Conservation (phyloP, 2,888 invertebrate species). For the Crocallis elinguaria region DNA sequence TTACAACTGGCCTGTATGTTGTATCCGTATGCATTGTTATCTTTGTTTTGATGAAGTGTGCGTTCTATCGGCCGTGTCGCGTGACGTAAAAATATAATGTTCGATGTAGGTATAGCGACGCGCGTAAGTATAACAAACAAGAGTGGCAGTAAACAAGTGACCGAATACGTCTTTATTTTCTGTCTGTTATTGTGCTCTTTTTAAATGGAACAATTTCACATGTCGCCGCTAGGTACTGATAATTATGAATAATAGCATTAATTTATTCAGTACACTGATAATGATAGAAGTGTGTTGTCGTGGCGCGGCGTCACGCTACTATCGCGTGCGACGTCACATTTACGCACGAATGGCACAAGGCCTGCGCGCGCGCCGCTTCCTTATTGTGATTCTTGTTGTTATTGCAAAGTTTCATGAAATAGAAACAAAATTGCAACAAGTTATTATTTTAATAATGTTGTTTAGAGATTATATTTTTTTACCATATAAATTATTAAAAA, state of each 20-base stretch:
- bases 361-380: constrained; percentile 63
- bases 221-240: constrained; percentile 1
- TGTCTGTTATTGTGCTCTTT: background rate
- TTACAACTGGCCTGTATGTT: constrained; percentile 16
- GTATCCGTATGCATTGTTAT: constrained; percentile 41
- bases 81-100: constrained; percentile 52
- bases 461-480: too few species aligned
- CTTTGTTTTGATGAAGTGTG: constrained; percentile 52
- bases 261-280: constrained; percentile 20
- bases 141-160: constrained; percentile 44
- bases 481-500: too few species aligned
- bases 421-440: too few species aligned
- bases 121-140: constrained; percentile 13
- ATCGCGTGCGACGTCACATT: constrained; percentile 71
- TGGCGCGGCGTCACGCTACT: constrained; percentile 59
- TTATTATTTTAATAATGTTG: too few species aligned
- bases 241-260: constrained; percentile 5
- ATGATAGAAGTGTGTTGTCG: constrained; percentile 30
- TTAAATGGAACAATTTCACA: background rate
- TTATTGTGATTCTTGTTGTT: constrained; percentile 49
- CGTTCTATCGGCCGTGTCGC: constrained; percentile 34
- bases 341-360: constrained; percentile 58
- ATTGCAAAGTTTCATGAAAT: too few species aligned
- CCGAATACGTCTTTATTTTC: background rate
- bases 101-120: constrained; percentile 35